Evolutionary conservation across 1,140 invertebrate species (phyloP).

Genomic region (Neodiprion pinetum): DNA sequence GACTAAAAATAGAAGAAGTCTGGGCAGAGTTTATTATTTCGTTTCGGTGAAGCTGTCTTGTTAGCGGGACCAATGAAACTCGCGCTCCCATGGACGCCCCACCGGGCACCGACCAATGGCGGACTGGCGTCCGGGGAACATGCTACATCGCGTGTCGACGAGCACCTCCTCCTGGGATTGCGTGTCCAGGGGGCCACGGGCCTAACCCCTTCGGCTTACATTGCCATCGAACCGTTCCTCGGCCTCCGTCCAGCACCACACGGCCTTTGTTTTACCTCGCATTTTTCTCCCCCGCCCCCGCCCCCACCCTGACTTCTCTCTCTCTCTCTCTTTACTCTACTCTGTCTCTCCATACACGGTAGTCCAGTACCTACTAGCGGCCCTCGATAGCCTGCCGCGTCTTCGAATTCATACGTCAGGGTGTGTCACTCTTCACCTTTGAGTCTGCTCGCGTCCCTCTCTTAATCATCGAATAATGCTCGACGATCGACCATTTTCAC

Average conservation of each 20-base stretch:
- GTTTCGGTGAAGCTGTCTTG: slow-evolving; percentile 56
- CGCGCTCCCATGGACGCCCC: slow-evolving; percentile 55
- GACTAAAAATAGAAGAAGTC: slow-evolving; percentile 16
- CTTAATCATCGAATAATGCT: no score
- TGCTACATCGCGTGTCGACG: slow-evolving; percentile 59
- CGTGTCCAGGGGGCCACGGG: slow-evolving; percentile 29
- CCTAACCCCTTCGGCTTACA: slow-evolving; percentile 25
- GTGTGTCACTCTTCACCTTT: no score
- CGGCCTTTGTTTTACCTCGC: not conserved
- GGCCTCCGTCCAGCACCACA: not conserved
- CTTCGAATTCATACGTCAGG: no score
- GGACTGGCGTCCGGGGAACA: slow-evolving; percentile 39
- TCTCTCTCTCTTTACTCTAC: not conserved
- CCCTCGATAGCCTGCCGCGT: no score
- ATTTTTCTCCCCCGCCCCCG: not conserved
- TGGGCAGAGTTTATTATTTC: slow-evolving; percentile 57
- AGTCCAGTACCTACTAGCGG: no score
- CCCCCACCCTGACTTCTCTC: not conserved
- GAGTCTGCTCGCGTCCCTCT: no score
- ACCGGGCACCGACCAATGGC: slow-evolving; percentile 47
- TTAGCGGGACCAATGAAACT: slow-evolving; percentile 57
- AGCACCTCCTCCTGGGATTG: slow-evolving; percentile 53
- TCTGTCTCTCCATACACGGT: not conserved
- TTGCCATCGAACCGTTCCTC: slow-evolving; percentile 20
- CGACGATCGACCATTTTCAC: no score